These are phyloP conservation scores for Charina bottae DNA, from an alignment of 2,113 vertebrate genomes.

Conservation along the genomic window DNA sequence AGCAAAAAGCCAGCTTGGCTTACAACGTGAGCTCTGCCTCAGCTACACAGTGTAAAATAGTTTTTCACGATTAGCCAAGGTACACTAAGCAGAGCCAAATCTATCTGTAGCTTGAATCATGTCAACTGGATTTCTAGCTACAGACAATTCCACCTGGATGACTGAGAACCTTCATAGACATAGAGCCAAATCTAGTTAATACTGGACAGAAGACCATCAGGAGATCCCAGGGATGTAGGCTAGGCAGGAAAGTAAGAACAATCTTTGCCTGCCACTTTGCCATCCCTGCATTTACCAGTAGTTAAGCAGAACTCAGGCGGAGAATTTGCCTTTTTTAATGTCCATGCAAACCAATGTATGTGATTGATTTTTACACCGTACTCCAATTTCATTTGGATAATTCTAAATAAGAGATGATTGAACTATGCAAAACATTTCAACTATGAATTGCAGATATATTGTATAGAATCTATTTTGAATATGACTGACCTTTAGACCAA, in stretches of 20 bases:
- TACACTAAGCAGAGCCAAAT: no score
- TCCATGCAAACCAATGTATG: not conserved
- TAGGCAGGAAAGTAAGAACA: not conserved
- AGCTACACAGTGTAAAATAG: no score
- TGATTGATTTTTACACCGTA: not conserved
- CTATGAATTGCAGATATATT: not conserved
- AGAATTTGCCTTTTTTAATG: not conserved
- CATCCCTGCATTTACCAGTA: not conserved
- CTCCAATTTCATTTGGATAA: not conserved
- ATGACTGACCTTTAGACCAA: not conserved
- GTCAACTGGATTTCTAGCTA: no score
- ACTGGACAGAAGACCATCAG: no score
- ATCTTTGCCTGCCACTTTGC: not conserved
- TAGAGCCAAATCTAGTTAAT: no score
- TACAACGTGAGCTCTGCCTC: not conserved
- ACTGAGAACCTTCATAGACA: no score
- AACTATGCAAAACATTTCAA: not conserved
- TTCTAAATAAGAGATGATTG: not conserved
- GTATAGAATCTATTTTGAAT: not conserved
- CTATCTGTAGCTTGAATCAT: no score
- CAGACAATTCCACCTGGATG: no score
- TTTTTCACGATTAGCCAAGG: no score
- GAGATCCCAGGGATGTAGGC: no score
- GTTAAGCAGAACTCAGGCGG: not conserved
- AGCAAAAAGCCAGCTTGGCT: not conserved